phyloP scores from a whole-genome alignment of 2,888 invertebrate species.

The Acronicta alni region DNA sequence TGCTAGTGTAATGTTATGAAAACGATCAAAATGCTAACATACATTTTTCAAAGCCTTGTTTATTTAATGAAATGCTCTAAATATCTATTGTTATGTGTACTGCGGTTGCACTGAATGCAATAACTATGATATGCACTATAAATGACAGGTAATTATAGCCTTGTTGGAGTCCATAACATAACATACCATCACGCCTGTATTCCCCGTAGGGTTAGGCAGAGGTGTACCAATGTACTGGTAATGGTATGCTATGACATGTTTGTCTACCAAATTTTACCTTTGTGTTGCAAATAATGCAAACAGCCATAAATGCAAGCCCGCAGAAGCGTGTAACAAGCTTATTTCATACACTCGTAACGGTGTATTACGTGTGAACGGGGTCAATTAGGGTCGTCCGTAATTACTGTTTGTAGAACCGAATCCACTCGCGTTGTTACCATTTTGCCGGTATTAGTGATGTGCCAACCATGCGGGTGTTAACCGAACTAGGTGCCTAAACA shows the following conservation, averaged over 20 bases:
- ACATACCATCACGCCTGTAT: no score
- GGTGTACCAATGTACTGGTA: no score
- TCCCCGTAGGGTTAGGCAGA: no score
- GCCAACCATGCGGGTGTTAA: constrained; percentile 5
- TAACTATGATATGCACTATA: constrained; percentile 4
- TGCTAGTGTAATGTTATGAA: no score
- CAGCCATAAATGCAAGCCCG: constrained; percentile 14
- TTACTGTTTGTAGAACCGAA: constrained; percentile 41
- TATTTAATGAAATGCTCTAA: not conserved
- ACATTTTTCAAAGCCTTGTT: not conserved
- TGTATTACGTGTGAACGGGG: constrained; percentile 60
- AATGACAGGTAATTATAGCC: constrained; percentile 10
- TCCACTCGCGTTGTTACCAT: constrained; percentile 34
- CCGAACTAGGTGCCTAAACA: not conserved
- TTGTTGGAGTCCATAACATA: no score
- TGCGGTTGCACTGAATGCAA: constrained; percentile 1
- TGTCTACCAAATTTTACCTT: not conserved
- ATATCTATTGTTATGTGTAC: no score
- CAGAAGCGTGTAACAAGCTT: constrained; percentile 36
- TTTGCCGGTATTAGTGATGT: constrained; percentile 32
- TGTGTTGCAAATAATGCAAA: constrained; percentile 19
- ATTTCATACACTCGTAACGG: constrained; percentile 51
- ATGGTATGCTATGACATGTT: no score
- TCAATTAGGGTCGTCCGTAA: constrained; percentile 59
- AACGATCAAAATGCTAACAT: no score